Base-by-base conservation (phyloP, 2,888 invertebrate genomes). In the Diadromus collaris region DNA sequence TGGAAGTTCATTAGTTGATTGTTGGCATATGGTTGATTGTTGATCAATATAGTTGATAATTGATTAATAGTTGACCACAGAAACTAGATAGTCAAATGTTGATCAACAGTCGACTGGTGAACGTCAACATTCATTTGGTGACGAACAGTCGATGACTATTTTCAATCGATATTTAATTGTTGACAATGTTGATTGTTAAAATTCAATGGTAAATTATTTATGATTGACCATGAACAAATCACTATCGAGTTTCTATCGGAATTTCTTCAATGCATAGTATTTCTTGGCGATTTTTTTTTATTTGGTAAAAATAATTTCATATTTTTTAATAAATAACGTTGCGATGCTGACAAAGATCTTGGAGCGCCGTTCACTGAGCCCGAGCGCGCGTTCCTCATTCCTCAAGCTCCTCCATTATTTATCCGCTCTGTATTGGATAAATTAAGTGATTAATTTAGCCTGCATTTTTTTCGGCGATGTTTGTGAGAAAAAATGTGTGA, bases 291-390 rank as follows among this genome's bases (percentile, higher is more conserved):
- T 19, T 7, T 6, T 21, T 48, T n/a, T 48, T 48, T 19, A 9
- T 19, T 48, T 48, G 2, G 1, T 44, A 2, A n/a, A n/a, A 44
- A 44, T 44, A 34, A 34, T 6, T n/a, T 19, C 2, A 29, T 19
- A 21, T 19, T 34, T 51, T 54, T 16, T 64, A 0, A 16, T 5
- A 44, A 21, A 1, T 51, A 21, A 38, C 13, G 16, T 41, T 67
- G 32, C 38, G 34, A 27, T 9, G 48, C 34, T 56, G 32, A 16
- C 7, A 54, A 75, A 13, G 34, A 70, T 70, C 46, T 56, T 65
- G 70, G 63, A 75, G 60, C 77, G 24, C 64, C 63, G 61, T 69
- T 72, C 58, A 63, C 46, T 77, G 61, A 72, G 65, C 63, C 72
- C 67, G 54, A 29, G 68, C 61, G 44, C 9, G 70, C 24, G 67